Conservation (phyloP, 2,797 vertebrate species). For the Acanthis flammea region DNA sequence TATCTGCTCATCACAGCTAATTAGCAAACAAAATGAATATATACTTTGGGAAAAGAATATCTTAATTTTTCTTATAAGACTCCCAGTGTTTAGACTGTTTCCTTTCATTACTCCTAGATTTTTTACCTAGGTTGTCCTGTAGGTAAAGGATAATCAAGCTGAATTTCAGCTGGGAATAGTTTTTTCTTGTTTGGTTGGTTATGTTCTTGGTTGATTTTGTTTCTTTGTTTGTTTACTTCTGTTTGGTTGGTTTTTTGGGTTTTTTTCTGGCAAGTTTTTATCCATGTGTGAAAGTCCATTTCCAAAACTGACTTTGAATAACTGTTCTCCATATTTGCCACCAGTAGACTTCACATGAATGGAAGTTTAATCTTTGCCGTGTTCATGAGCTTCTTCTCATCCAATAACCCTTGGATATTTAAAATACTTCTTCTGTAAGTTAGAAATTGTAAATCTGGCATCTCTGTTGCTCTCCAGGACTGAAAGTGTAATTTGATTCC, state of each 20-base stretch:
- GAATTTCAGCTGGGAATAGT: background rate
- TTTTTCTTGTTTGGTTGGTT: accelerated
- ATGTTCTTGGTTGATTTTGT: background rate
- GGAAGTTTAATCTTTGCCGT: background rate
- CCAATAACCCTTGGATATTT: background rate
- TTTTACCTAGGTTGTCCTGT: background rate
- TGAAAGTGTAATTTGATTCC: slow-evolving; percentile 22
- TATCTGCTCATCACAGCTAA: background rate
- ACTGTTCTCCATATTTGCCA: background rate
- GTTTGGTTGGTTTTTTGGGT: no score
- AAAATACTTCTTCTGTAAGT: background rate
- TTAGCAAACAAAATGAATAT: background rate
- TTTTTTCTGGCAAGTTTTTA: background rate
- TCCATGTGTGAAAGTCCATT: background rate
- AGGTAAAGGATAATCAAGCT: background rate
- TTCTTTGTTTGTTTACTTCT: background rate
- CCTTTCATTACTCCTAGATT: background rate
- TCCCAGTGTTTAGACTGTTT: background rate
- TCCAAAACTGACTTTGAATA: background rate
- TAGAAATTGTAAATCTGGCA: background rate
- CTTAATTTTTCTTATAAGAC: background rate
- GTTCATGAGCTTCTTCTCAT: background rate
- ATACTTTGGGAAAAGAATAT: background rate
- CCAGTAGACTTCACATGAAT: background rate
- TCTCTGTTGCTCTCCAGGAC: background rate